Evolutionary conservation across 2,797 vertebrate genomes (phyloP).

Genomic region (Neosilurus mollespiculum): DNA sequence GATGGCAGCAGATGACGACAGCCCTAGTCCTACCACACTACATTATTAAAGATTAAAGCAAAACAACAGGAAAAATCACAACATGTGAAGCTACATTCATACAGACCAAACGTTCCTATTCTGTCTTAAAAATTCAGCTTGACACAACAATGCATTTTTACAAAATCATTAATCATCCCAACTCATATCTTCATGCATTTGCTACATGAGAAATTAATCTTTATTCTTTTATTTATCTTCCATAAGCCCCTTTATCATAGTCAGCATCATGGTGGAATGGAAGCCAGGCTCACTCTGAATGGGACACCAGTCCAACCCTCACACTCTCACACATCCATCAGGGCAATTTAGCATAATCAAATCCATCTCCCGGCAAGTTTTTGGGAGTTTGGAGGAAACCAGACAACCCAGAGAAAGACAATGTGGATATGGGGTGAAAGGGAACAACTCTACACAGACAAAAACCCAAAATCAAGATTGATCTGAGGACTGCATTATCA

Average conservation of each 20-base stretch:
- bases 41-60: not conserved
- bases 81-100: not conserved
- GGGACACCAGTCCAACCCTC: not conserved
- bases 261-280: not conserved
- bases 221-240: not conserved
- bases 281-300: too few species aligned
- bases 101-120: not conserved
- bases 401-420: not conserved
- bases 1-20: slow-evolving; percentile 17
- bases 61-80: not conserved
- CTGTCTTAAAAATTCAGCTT: not conserved
- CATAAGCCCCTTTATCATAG: not conserved
- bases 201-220: not conserved
- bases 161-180: not conserved
- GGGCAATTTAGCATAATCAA: not conserved
- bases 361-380: not conserved
- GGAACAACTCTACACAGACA: not conserved
- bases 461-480: not conserved
- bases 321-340: not conserved
- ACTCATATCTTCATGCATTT: not conserved
- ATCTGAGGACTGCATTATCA: not conserved
- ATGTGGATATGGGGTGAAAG: too few species aligned
- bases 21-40: not conserved
- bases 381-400: not conserved
- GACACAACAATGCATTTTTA: not conserved